Base-by-base conservation (phyloP, 2,113 vertebrate genomes). In the Tympanuchus pallidicinctus region DNA sequence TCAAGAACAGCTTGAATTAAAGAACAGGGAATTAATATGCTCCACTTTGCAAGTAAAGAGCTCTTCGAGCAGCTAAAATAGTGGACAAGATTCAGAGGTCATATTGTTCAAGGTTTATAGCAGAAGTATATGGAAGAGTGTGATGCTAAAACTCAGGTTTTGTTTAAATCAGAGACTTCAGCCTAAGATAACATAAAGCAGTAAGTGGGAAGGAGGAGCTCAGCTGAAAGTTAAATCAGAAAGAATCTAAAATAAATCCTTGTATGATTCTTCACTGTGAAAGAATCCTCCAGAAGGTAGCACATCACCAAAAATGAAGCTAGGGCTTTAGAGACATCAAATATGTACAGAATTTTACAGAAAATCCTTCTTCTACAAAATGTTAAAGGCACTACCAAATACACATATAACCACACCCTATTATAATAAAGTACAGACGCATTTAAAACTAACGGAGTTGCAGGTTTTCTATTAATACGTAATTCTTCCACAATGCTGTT, bases 41-140 rank as follows among this genome's bases (percentile, higher is more conserved):
- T 80, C 52, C 50, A n/a, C 42, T 93, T 83, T 77, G 42, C 47
- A 91, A 64, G 90, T n/a, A 52, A 86, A 77, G 93, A 83, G 22
- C 16, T 25, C 43, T 92, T 78, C 71, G 52, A 90, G 77, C 24
- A 70, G 32, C 34, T 65, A 83, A 78, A 86, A 72, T 1, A 2
- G 24, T 52, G 66, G 38, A 52, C 30, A 52, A 83, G 8, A 86
- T 54, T 82, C 82, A 83, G 72, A 74, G 71, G 52, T 70, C 88
- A 11, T 52, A 43, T 8, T 13, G 34, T 69, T 81, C 65, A 71
- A 92, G 57, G 36, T 64, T 95, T 86, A 88, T 2, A 81, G 64
- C 28, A 88, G 47, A 83, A 34, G 40, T 45, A 64, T 17, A 14
- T 61, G 30, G 28, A 81, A 30, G 73, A 57, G 32, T 47, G 42